Conservation (phyloP, 2,888 invertebrate genomes). For the Ceriagrion tenellum region DNA sequence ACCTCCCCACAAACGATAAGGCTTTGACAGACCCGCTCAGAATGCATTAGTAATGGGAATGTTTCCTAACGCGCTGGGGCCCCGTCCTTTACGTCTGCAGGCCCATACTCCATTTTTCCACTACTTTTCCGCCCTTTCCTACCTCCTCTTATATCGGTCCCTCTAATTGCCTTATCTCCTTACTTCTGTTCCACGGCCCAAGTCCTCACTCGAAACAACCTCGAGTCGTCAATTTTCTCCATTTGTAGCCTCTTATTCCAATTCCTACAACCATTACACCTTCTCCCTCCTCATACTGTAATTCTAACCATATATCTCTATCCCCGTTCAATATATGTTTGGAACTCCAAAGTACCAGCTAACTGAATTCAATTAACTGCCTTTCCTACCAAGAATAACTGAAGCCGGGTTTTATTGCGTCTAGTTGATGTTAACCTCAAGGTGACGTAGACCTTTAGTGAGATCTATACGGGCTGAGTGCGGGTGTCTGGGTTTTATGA, state of each 20-base stretch:
- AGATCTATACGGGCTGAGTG: too few species aligned
- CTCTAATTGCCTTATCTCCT: neutral
- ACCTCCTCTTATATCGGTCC: neutral
- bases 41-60: slow-evolving; percentile 39
- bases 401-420: too few species aligned
- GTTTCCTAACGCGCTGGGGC: neutral
- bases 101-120: neutral
- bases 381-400: too few species aligned
- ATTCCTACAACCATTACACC: neutral
- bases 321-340: too few species aligned
- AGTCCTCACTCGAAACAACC: neutral
- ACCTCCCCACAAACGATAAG: neutral
- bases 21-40: neutral
- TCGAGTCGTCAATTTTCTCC: neutral
- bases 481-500: too few species aligned
- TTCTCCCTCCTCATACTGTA: too few species aligned
- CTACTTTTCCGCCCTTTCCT: neutral
- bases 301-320: too few species aligned
- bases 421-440: too few species aligned
- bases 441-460: too few species aligned
- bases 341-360: too few species aligned
- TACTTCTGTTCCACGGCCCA: neutral
- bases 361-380: too few species aligned
- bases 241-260: neutral
- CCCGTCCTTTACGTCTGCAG: neutral